These are phyloP conservation scores for Cyprinus carpio DNA, from an alignment of 2,113 vertebrate genomes.

Conservation along the genomic window DNA sequence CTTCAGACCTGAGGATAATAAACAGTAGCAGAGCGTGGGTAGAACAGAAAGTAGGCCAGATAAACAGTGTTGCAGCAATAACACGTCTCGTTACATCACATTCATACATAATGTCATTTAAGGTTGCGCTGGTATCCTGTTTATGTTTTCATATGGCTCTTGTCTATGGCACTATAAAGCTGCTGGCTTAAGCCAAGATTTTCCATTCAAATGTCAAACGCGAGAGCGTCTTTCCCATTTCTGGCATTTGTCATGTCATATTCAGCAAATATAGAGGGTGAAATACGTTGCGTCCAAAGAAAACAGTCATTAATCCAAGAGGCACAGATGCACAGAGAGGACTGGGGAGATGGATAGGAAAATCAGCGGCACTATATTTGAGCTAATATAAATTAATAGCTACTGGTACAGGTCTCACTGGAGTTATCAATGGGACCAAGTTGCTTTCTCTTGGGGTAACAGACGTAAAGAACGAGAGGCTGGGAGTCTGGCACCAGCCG, in stretches of 20 bases:
- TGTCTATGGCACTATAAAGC: slow-evolving; percentile 35
- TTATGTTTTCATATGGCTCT: slow-evolving; percentile 46
- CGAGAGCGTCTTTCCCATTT: slow-evolving; percentile 41
- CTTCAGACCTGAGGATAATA: slow-evolving; percentile 40
- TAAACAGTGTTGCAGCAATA: slow-evolving; percentile 52
- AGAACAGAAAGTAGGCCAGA: slow-evolving; percentile 53
- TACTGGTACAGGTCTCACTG: slow-evolving; percentile 36
- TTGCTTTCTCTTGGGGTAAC: slow-evolving; percentile 23
- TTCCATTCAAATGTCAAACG: slow-evolving; percentile 56
- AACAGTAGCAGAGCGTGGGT: slow-evolving; percentile 14
- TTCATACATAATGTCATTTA: slow-evolving; percentile 58
- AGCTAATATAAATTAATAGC: slow-evolving; percentile 50
- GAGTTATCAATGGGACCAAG: slow-evolving; percentile 30
- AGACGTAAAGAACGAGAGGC: slow-evolving; percentile 7
- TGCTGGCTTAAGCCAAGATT: slow-evolving; percentile 52
- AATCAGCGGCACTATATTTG: slow-evolving; percentile 41
- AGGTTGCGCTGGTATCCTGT: slow-evolving; percentile 56
- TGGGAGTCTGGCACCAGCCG: slow-evolving; percentile 33
- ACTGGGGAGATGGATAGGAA: slow-evolving; percentile 33
- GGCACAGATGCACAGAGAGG: slow-evolving; percentile 41
- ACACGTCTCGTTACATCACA: slow-evolving; percentile 57
- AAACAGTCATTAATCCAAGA: slow-evolving; percentile 42
- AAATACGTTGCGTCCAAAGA: slow-evolving; percentile 46
- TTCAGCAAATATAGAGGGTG: slow-evolving; percentile 41
- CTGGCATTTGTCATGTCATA: slow-evolving; percentile 49